These are phyloP conservation scores for Metridium senile DNA, from an alignment of 92 coral and sea anemone species.

Conservation along the genomic window DNA sequence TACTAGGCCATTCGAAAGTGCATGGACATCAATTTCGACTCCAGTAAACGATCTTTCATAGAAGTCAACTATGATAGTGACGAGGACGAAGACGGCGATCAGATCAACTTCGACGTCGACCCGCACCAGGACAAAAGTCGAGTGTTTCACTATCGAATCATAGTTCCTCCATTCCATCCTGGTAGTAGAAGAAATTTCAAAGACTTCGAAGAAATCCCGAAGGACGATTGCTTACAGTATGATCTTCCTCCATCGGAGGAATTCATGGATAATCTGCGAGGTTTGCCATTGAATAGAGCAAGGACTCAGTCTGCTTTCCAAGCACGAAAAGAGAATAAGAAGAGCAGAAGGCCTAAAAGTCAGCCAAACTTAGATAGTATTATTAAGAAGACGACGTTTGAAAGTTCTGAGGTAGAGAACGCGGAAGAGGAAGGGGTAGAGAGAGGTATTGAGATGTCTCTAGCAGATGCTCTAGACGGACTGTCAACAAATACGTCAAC, in stretches of 20 bases:
- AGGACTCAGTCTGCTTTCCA: conserved; percentile 8
- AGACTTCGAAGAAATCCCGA: conserved; percentile 44
- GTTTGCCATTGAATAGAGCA: not conserved
- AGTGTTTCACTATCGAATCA: conserved; percentile 56
- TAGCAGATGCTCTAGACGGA: not conserved
- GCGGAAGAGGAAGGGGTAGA: not conserved
- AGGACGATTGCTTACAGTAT: conserved; percentile 42
- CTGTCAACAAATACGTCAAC: not conserved
- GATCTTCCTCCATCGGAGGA: conserved; percentile 27
- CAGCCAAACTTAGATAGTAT: not conserved
- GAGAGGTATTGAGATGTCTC: not conserved
- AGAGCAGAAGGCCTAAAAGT: not conserved
- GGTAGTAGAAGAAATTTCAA: conserved; percentile 79
- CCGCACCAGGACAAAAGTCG: conserved; percentile 20
- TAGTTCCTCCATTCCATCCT: conserved; percentile 66
- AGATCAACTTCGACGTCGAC: conserved; percentile 12
- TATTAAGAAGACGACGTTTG: not conserved
- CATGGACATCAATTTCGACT: conserved; percentile 41
- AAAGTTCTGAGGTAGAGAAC: not conserved
- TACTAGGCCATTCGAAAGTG: conserved; percentile 25
- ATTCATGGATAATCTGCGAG: conserved; percentile 9
- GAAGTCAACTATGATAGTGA: not conserved
- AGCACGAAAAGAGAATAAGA: conserved; percentile 9
- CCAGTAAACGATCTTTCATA: not conserved
- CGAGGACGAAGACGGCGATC: conserved; percentile 11